Evolutionary conservation across 1,140 invertebrate genomes (phyloP).

Genomic region (Cydia strobilella): DNA sequence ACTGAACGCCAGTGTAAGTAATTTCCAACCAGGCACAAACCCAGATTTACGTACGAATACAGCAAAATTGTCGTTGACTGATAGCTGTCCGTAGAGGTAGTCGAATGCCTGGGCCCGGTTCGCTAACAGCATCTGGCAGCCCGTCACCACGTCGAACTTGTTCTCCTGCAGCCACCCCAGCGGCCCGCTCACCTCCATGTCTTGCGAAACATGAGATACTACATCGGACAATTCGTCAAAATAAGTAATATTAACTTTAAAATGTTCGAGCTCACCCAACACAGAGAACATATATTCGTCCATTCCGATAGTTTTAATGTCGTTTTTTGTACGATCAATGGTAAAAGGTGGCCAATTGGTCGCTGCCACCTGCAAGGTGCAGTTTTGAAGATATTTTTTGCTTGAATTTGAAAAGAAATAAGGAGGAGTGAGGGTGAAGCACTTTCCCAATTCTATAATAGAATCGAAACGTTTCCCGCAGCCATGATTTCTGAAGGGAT

Average conservation of each 20-base stretch:
- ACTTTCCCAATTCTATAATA: constrained; percentile 40
- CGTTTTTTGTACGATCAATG: constrained; percentile 39
- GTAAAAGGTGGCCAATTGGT: constrained; percentile 55
- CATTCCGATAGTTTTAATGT: constrained; percentile 37
- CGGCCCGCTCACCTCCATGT: constrained; percentile 48
- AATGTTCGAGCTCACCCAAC: constrained; percentile 50
- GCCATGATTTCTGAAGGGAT: constrained; percentile 55
- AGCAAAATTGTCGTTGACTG: constrained; percentile 50
- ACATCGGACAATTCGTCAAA: constrained; percentile 43
- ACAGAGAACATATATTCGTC: constrained; percentile 54
- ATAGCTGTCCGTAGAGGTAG: constrained; percentile 48
- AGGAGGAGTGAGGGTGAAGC: constrained; percentile 34
- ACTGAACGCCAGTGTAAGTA: constrained; percentile 56
- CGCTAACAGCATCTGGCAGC: constrained; percentile 50
- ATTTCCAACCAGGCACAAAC: constrained; percentile 46
- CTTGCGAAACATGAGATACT: constrained; percentile 42
- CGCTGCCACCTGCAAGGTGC: constrained; percentile 46
- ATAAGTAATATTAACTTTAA: constrained; percentile 47
- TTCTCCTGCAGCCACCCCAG: constrained; percentile 46
- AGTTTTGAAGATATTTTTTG: constrained; percentile 43
- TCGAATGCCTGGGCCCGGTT: constrained; percentile 47
- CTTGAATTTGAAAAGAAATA: constrained; percentile 48
- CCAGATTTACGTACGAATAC: constrained; percentile 52
- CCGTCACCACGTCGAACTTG: constrained; percentile 51
- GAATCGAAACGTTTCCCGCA: constrained; percentile 45